Percentiles rank a stretch among this genome's conserved stretches.
phyloP scores from a whole-genome alignment of 2,888 invertebrate genomes.

The Sarcophaga variegata region DNA sequence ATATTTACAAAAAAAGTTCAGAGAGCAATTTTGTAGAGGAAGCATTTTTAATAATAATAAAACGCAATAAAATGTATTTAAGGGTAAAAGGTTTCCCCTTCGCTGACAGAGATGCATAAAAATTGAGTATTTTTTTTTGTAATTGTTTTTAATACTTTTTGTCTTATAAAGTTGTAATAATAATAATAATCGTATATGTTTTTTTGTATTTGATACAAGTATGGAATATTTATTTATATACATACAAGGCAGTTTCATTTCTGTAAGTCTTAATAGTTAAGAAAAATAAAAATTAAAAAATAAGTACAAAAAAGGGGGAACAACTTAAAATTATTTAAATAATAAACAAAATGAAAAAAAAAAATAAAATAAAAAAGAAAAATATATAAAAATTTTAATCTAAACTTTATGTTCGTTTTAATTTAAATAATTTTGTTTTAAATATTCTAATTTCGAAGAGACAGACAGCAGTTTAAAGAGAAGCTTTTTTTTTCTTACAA shows the following conservation, averaged over 20 bases:
- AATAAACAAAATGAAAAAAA: constrained; percentile 10
- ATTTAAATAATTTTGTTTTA: neutral
- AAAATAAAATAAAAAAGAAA: constrained; percentile 9
- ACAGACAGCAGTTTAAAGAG: neutral
- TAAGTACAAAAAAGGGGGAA: constrained; percentile 25
- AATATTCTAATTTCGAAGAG: neutral
- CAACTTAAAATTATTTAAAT: constrained; percentile 53
- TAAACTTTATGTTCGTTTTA: constrained; percentile 2
- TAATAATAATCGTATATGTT: constrained; percentile 9
- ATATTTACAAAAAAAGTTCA: constrained; percentile 77
- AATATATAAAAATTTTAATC: constrained; percentile 10
- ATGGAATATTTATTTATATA: constrained; percentile 15
- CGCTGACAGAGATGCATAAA: constrained; percentile 20
- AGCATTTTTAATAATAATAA: constrained; percentile 22
- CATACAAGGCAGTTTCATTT: constrained; percentile 28
- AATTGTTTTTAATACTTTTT: constrained; percentile 50
- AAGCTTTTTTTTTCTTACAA: constrained; percentile 15
- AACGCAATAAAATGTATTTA: constrained; percentile 31
- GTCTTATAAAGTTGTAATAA: constrained; percentile 36
- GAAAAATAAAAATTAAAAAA: neutral
- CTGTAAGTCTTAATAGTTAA: constrained; percentile 54
- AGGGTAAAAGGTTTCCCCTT: constrained; percentile 48
- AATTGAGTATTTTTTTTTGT: constrained; percentile 57
- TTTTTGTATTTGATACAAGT: constrained; percentile 3
- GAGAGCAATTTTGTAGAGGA: constrained; percentile 46